Conservation (phyloP, 1,140 invertebrate genomes). For the Bradynema listronoti region DNA sequence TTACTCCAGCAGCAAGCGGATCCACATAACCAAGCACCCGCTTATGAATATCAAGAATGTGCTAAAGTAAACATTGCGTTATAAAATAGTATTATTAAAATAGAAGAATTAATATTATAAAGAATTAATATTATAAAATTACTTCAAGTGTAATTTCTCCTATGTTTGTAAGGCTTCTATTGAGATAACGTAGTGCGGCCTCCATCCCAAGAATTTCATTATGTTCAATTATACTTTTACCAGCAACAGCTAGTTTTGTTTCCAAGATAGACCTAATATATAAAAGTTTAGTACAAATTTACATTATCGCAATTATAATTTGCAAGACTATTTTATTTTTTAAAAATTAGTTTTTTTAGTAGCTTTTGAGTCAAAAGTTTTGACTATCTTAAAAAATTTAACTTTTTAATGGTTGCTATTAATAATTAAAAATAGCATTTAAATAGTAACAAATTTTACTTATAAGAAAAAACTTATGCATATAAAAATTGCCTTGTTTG, state of each 20-base stretch:
- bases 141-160: slow-evolving; percentile 42
- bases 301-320: too few relatives aligned
- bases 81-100: neutral
- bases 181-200: slow-evolving; percentile 87
- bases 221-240: slow-evolving; percentile 89
- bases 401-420: neutral
- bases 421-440: slow-evolving; percentile 78
- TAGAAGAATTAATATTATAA: neutral
- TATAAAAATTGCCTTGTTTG: slow-evolving; percentile 76
- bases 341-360: too few relatives aligned
- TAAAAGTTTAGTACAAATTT: too few relatives aligned
- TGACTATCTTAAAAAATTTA: neutral
- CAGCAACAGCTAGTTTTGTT: slow-evolving; percentile 80
- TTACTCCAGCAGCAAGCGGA: slow-evolving; percentile 60
- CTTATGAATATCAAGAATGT: slow-evolving; percentile 84
- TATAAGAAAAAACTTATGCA: neutral
- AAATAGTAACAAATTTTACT: slow-evolving; percentile 67
- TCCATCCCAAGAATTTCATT: slow-evolving; percentile 90
- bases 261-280: slow-evolving; percentile 72
- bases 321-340: too few relatives aligned
- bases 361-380: too few relatives aligned
- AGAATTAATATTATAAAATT: neutral
- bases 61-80: slow-evolving; percentile 60
- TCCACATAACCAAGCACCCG: slow-evolving; percentile 81
- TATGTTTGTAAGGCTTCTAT: slow-evolving; percentile 71